Percentiles rank a stretch among this genome's conserved stretches.
phyloP scores from a whole-genome alignment of 1,140 invertebrate species.

The Phymastichus coffea region DNA sequence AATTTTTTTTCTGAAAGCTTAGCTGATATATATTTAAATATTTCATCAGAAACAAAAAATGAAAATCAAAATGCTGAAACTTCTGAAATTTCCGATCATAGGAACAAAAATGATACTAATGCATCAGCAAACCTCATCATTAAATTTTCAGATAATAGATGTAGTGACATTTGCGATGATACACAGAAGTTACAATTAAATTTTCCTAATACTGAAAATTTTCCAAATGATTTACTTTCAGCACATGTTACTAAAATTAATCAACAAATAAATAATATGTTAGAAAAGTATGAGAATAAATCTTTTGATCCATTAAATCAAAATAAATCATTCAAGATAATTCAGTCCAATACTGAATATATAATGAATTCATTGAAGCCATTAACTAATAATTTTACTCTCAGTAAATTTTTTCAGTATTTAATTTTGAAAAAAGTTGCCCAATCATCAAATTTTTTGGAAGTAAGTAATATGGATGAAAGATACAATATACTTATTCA shows the following conservation, averaged over 20 bases:
- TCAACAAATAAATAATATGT: slow-evolving; percentile 15
- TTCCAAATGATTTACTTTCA: background rate
- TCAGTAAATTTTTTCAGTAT: slow-evolving; percentile 28
- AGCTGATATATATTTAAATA: background rate
- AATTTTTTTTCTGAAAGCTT: background rate
- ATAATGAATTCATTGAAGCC: slow-evolving; percentile 8
- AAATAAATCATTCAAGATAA: background rate
- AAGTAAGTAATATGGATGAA: slow-evolving; percentile 34
- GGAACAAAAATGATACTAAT: slow-evolving; percentile 6
- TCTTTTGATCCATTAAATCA: slow-evolving; percentile 2
- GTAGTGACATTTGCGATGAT: background rate
- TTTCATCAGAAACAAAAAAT: no score
- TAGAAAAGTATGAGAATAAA: slow-evolving; percentile 7
- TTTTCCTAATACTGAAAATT: background rate
- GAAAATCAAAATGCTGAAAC: no score
- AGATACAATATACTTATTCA: slow-evolving; percentile 37
- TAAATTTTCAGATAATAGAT: slow-evolving; percentile 2
- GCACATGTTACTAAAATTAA: background rate
- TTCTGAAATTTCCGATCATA: background rate
- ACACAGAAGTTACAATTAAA: background rate
- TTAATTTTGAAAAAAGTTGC: slow-evolving; percentile 42
- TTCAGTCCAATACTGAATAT: background rate
- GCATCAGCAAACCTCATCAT: slow-evolving; percentile 16
- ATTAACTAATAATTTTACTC: background rate
- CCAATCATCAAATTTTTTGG: slow-evolving; percentile 37